Evolutionary conservation across 2,113 vertebrate species (phyloP).

Genomic region (Phoxinus phoxinus): DNA sequence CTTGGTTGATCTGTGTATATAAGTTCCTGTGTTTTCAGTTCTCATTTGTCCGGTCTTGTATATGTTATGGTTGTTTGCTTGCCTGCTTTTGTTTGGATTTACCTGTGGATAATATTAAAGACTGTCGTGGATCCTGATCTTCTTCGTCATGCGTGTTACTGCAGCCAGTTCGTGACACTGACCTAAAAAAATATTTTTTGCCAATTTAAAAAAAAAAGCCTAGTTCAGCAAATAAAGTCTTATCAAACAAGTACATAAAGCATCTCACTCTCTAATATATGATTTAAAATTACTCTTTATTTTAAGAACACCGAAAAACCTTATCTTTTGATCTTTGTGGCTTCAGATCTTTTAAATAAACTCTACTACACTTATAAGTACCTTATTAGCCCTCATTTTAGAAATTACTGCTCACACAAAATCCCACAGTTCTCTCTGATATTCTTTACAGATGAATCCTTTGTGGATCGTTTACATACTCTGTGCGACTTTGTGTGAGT

Average conservation of each 20-base stretch:
- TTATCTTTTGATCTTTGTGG: not conserved
- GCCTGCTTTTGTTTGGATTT: too few relatives aligned
- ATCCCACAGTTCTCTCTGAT: slow-evolving; percentile 12
- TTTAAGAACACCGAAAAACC: not conserved
- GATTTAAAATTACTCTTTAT: not conserved
- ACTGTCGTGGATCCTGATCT: too few relatives aligned
- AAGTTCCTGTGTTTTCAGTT: too few relatives aligned
- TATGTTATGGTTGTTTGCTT: too few relatives aligned
- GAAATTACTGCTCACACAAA: not conserved
- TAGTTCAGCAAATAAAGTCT: not conserved
- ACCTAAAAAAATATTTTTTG: not conserved
- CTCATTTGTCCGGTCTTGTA: too few relatives aligned
- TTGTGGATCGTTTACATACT: slow-evolving; percentile 5
- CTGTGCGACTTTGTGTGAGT: slow-evolving; percentile 3
- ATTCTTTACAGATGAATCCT: not conserved
- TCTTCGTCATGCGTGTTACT: too few relatives aligned
- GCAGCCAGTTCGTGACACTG: not conserved
- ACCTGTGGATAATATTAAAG: too few relatives aligned
- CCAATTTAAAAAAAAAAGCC: not conserved
- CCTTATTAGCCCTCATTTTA: not conserved
- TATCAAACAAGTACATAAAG: not conserved
- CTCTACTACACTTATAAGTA: not conserved
- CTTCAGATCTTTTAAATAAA: not conserved
- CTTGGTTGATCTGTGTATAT: too few relatives aligned
- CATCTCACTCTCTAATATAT: not conserved